Percentiles rank a stretch among this genome's conserved stretches.
Conservation (phyloP, 2,888 invertebrate genomes). For the Prosapia bicincta region DNA sequence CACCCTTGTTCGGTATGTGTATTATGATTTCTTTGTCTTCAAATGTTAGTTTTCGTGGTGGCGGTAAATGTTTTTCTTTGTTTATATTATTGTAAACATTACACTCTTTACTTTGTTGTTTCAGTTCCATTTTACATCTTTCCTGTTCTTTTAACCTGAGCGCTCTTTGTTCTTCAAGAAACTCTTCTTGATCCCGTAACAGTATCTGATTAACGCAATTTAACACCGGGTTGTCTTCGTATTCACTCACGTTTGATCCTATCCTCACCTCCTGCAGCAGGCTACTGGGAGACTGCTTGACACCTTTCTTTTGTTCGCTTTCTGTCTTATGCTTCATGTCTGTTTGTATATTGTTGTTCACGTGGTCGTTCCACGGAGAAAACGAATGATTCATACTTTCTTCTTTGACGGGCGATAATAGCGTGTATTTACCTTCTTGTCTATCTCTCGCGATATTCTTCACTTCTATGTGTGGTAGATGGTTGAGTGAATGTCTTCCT, state of each 20-base stretch:
- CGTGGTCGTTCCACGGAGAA: not conserved
- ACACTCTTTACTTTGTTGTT: conserved; percentile 8
- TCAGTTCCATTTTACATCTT: conserved; percentile 8
- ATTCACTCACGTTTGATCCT: conserved; percentile 41
- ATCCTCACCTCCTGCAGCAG: conserved; percentile 34
- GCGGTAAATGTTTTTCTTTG: conserved; percentile 10
- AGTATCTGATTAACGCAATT: conserved; percentile 85
- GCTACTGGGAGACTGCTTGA: conserved; percentile 32
- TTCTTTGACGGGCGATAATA: not conserved
- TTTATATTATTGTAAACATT: not conserved
- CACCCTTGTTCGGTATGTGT: not conserved
- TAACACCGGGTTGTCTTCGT: conserved; percentile 77
- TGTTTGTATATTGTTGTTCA: not conserved
- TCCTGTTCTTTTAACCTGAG: conserved; percentile 28
- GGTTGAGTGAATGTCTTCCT: not conserved
- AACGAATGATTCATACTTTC: not conserved
- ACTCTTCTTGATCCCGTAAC: conserved; percentile 64
- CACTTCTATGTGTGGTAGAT: not conserved
- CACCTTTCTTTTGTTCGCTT: not conserved
- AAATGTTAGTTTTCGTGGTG: not conserved
- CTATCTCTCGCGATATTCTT: not conserved
- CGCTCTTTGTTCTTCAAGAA: conserved; percentile 43
- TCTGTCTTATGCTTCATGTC: not conserved
- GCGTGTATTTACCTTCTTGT: not conserved
- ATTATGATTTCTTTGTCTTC: not conserved